Evolutionary conservation across 2,888 invertebrate species (phyloP), one percentile per base, ranked within the genome.

Genomic region (Maniola hyperantus): DNA sequence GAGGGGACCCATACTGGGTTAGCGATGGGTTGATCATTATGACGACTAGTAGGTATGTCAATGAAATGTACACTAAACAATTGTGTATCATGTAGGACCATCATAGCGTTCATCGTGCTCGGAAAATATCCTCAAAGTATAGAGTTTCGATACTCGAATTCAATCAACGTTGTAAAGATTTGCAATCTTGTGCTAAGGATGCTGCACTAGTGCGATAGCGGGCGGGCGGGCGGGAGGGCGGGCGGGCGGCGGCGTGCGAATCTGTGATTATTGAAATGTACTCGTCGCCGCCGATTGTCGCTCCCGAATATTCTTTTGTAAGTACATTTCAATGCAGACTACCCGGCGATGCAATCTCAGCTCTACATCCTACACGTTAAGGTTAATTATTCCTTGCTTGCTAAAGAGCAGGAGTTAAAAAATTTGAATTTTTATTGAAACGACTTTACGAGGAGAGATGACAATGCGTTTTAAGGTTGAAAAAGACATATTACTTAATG

Each of bases 201-300:
- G 36, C 44, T 13, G 39, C 39, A 11, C 39, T 39, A 39, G 55
- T 39, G 39, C 44, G 7, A 46, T 50, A 10, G 7, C 5, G 33
- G 58, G 39, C 44, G 58, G 36, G n/a, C n/a, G n/a, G n/a, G n/a
- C n/a, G n/a, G n/a, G n/a, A n/a, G n/a, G 53, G 65, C 57, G 62
- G 39, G 57, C 4, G 13, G 1, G 11, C 42, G 42, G 55, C 36
- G 44, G 55, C 26, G n/a, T n/a, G 69, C 60, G 64, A 61, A 36
- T 57, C 64, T 50, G 61, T 64, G 69, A 69, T 69, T 69, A 70
- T 68, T 68, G 70, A 71, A 71, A 68, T 71, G 67, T 62, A 66
- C 70, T 68, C 65, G 39, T 66, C 58, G 70, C 68, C 68, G 66
- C 63, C 68, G 60, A 68, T 66, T 68, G 70, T 68, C 70, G 65